A percentile compares a stretch with the other conserved stretches of the same genome.
These are phyloP conservation scores for Lycodopsis pacificus DNA, from an alignment of 2,797 vertebrate species.

Conservation along the genomic window DNA sequence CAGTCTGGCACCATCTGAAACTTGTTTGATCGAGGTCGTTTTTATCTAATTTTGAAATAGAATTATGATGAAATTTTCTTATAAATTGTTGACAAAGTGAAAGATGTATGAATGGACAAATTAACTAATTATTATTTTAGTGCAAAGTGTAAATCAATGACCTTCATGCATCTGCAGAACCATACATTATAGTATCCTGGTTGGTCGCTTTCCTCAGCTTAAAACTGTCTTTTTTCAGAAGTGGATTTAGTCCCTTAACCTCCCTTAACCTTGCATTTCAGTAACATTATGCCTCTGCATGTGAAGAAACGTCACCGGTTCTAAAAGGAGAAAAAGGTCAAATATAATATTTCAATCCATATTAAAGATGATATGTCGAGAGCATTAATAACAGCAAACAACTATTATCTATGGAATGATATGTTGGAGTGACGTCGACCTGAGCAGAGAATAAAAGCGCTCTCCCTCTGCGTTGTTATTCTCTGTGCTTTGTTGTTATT, in stretches of 20 bases:
- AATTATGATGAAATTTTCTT: neutral
- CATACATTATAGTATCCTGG: neutral
- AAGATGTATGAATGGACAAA: neutral
- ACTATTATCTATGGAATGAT: neutral
- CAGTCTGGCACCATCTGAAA: neutral
- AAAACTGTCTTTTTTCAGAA: neutral
- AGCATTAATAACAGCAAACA: neutral
- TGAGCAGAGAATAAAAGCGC: too few species aligned
- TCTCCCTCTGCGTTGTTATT: too few species aligned
- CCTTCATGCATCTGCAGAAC: neutral
- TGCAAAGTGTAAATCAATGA: neutral
- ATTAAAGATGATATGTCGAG: neutral
- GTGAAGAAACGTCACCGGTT: neutral
- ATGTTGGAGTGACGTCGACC: too few species aligned
- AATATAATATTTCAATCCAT: neutral
- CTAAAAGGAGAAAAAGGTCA: neutral
- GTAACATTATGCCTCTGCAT: neutral
- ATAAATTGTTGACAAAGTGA: neutral
- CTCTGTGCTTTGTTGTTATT: too few species aligned
- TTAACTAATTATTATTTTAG: neutral
- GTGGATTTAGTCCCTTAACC: neutral
- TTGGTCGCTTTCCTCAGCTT: neutral
- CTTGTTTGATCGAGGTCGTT: neutral
- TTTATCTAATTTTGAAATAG: neutral
- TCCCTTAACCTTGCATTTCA: neutral